These are phyloP conservation scores for Labroides dimidiatus DNA, from an alignment of 2,797 vertebrate genomes.

Conservation along the genomic window DNA sequence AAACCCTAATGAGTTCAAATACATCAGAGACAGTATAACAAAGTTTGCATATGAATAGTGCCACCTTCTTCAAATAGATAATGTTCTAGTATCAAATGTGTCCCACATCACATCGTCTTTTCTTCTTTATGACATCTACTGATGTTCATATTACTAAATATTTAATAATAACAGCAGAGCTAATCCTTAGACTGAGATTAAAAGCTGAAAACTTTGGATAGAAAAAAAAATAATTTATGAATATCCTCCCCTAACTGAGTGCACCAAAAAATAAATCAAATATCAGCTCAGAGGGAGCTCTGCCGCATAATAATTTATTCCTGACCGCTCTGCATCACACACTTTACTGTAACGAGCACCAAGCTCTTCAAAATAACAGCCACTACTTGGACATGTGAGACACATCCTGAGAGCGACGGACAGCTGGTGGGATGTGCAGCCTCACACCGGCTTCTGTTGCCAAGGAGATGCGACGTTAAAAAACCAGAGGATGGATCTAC, in stretches of 20 bases:
- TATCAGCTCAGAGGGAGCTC: conserved; percentile 32
- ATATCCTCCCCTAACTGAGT: conserved; percentile 17
- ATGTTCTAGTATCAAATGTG: not conserved
- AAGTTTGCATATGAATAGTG: not conserved
- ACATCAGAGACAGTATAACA: not conserved
- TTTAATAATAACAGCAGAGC: conserved; percentile 31
- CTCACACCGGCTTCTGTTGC: conserved; percentile 60
- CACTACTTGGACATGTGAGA: conserved; percentile 41
- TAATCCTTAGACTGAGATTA: conserved; percentile 32
- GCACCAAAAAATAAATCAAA: conserved; percentile 43
- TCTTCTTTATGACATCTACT: conserved; percentile 3
- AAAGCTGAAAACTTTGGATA: conserved; percentile 18
- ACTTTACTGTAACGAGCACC: conserved; percentile 20
- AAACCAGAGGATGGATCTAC: conserved; percentile 24
- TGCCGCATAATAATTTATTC: conserved; percentile 55
- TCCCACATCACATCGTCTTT: not conserved
- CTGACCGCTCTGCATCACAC: conserved; percentile 35
- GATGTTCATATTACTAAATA: conserved; percentile 11
- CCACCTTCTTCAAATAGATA: not conserved
- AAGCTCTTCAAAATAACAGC: conserved; percentile 46
- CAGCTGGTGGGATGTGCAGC: conserved; percentile 52
- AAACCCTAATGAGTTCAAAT: not conserved
- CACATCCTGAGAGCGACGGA: conserved; percentile 50
- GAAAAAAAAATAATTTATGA: conserved; percentile 21
- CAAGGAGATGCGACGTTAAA: conserved; percentile 54